Conservation (phyloP, 2,113 vertebrate genomes). For the Candoia aspera region DNA sequence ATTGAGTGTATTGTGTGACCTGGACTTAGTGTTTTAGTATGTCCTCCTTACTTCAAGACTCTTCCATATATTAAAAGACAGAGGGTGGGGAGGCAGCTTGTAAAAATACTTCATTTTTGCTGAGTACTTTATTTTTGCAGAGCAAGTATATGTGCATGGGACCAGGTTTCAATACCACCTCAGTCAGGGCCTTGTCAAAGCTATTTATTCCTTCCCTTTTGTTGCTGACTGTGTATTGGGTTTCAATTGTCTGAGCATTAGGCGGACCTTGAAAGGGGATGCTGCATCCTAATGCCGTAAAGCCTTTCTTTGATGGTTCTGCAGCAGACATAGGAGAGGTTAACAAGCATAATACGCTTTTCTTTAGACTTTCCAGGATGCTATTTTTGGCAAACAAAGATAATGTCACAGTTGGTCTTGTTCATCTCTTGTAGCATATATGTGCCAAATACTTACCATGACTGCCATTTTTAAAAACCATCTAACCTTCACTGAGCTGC, state of each 20-base stretch:
- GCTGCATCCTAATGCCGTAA: conserved; percentile 31
- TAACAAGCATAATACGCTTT: conserved; percentile 56
- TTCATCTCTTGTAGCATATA: conserved; percentile 67
- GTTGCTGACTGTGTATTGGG: conserved; percentile 29
- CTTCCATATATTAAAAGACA: not conserved
- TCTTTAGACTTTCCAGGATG: conserved; percentile 48
- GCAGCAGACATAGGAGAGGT: conserved; percentile 42
- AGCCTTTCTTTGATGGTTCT: conserved; percentile 51
- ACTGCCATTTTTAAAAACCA: conserved; percentile 63
- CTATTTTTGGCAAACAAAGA: conserved; percentile 72
- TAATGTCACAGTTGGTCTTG: conserved; percentile 70
- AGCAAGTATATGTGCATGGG: fast-evolving
- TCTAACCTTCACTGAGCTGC: conserved; percentile 51
- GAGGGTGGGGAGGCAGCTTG: fast-evolving
- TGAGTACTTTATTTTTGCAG: fast-evolving
- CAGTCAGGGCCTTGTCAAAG: not conserved
- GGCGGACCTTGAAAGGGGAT: conserved; percentile 52
- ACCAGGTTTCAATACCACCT: fast-evolving
- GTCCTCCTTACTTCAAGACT: not conserved
- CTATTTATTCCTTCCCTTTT: not conserved
- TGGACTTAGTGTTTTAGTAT: not conserved
- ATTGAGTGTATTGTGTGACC: not conserved
- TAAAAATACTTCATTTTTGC: fast-evolving
- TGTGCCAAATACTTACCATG: conserved; percentile 66
- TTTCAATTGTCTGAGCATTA: conserved; percentile 60